phyloP scores from a whole-genome alignment of 2,797 vertebrate genomes.

The Siniperca undulata region DNA sequence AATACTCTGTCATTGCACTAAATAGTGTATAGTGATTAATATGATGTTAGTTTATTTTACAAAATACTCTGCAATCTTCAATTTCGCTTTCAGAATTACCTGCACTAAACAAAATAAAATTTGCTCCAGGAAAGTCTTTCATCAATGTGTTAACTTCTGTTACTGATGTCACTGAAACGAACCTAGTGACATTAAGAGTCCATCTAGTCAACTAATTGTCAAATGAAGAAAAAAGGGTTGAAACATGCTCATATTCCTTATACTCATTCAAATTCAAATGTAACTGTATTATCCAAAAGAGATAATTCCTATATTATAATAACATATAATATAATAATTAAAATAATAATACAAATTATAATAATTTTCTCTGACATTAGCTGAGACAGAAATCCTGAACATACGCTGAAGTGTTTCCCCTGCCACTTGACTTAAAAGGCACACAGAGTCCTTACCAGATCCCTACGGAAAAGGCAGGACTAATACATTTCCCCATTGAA shows the following conservation, averaged over 20 bases:
- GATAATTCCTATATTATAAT: too few species aligned
- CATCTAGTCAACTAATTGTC: neutral
- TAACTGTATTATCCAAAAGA: too few species aligned
- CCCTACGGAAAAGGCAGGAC: slow-evolving; percentile 2
- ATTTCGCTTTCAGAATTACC: neutral
- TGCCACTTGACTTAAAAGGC: neutral
- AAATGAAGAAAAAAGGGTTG: neutral
- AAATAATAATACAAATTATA: too few species aligned
- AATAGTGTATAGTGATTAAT: neutral
- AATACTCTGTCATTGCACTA: neutral
- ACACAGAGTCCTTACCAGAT: neutral
- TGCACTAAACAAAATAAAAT: neutral
- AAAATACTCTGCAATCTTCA: neutral
- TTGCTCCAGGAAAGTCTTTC: neutral
- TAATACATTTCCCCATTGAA: neutral
- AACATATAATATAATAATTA: too few species aligned
- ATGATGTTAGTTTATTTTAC: neutral
- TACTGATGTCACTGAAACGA: neutral
- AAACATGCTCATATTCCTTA: neutral
- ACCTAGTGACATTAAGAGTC: neutral
- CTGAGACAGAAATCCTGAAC: neutral
- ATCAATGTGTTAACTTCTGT: neutral
- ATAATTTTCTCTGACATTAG: neutral
- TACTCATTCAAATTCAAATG: neutral
- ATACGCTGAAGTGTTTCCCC: neutral